Conservation (phyloP, 2,113 vertebrate genomes). For the Meriones unguiculatus region DNA sequence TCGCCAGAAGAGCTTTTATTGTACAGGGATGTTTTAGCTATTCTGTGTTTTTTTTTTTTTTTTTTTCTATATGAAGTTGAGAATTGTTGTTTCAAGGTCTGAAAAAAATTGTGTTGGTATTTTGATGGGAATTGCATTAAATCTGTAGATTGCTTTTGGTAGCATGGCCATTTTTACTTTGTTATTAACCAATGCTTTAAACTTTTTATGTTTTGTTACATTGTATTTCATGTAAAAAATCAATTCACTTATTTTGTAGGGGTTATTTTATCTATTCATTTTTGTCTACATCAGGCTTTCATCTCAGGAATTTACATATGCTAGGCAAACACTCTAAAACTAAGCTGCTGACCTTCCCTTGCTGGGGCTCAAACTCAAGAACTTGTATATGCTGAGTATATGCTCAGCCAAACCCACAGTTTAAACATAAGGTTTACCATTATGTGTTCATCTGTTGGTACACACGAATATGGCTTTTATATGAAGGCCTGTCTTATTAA, state of each 20-base stretch:
- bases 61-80: too few species aligned
- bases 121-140: too few species aligned
- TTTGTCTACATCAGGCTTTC: not conserved
- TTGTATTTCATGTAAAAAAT: not conserved
- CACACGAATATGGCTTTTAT: not conserved
- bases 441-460: not conserved
- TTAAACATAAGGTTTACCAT: not conserved
- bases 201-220: not conserved
- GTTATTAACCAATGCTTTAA: constrained; percentile 1
- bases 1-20: too few species aligned
- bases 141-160: too few species aligned
- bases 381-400: not conserved
- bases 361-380: not conserved
- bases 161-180: not conserved
- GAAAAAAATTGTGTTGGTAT: too few species aligned
- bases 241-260: not conserved
- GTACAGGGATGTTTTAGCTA: too few species aligned
- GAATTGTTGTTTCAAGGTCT: too few species aligned
- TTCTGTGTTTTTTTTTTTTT: too few species aligned
- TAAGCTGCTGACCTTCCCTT: not conserved
- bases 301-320: not conserved
- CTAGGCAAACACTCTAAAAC: not conserved
- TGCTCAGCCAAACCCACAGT: not conserved
- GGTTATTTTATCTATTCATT: not conserved
- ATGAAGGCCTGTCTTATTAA: not conserved